Base-by-base conservation (phyloP, 1,140 invertebrate genomes). In the Aphelenchoides fujianensis region DNA sequence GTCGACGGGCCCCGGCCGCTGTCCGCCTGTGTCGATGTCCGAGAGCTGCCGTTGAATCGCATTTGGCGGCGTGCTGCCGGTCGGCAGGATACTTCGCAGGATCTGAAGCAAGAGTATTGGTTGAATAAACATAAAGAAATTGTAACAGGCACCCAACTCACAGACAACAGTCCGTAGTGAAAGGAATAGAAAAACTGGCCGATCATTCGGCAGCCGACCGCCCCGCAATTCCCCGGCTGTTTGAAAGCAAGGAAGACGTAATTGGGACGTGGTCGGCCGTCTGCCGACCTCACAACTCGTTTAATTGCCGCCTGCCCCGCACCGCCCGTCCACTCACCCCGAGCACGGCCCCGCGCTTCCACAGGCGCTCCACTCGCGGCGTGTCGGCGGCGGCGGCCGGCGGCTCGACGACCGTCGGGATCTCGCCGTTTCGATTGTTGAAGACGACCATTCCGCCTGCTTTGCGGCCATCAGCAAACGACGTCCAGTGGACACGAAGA, bases 1-100 rank as follows among this genome's bases (percentile, higher is more conserved):
- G 16, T 70, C 67, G 16, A 69, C n/a, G n/a, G 67, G 16, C 12
- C 31, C 67, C 27, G 3, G 16, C 19, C 53, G 57, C 7, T 69
- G 67, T 69, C 67, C 12, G 1, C 28, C 23, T 19, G 62, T 69
- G 62, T 69, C 67, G 30, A 69, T 69, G 37, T 69, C 67, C 34
- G 61, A 69, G 27, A 69, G 64, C 71, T 69, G 67, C 1, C 67
- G 67, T 70, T 69, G 66, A 5, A 69, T 7, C 16, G 5, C 27
- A 19, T 7, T 7, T 19, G 62, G 31, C 16, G 62, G 3, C 30
- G 62, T 5, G 23, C n/a, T 31, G 59, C 30, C 30, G 59, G 31
- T 61, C 2, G 59, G 31, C 30, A 61, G 31, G 16, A 61, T 61
- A 28, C 36, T 61, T n/a, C 59, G 59, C n/a, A 61, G 59, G n/a